Evolutionary conservation across 2,797 vertebrate genomes (phyloP).

Genomic region (Anolis apletophallus): DNA sequence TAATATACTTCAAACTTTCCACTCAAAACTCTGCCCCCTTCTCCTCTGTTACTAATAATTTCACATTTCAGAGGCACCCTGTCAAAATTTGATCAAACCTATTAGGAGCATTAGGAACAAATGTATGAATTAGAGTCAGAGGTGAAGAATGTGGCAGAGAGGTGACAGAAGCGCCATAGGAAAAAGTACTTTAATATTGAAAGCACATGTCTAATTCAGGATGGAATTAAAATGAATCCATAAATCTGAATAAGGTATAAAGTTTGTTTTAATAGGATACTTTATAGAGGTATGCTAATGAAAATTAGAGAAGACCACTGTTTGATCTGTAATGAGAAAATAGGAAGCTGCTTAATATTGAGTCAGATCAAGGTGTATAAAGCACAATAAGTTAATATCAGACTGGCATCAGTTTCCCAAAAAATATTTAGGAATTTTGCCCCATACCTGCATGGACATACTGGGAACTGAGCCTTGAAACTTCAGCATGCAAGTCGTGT

Average conservation of each 20-base stretch:
- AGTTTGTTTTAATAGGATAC: background rate
- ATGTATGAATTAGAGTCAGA: background rate
- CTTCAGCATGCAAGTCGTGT: too few relatives aligned
- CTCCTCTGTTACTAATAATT: background rate
- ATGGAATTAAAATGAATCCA: background rate
- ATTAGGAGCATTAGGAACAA: conserved; percentile 4
- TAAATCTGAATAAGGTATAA: background rate
- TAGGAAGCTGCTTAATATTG: background rate
- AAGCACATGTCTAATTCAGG: background rate
- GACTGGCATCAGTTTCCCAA: too few relatives aligned
- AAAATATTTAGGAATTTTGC: too few relatives aligned
- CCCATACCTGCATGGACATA: too few relatives aligned
- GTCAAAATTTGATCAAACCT: conserved; percentile 8
- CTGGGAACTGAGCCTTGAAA: too few relatives aligned
- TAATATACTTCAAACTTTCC: background rate
- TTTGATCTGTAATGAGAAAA: background rate
- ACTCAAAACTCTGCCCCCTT: background rate
- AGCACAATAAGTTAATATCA: too few relatives aligned
- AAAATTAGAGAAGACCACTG: background rate
- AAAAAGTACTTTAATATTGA: background rate
- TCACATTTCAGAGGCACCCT: background rate
- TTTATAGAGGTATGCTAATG: background rate
- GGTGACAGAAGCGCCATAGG: background rate
- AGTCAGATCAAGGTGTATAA: too few relatives aligned
- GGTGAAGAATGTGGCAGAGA: conserved; percentile 9